These are phyloP conservation scores for Copsychus sechellarum DNA, from an alignment of 2,113 vertebrate genomes.

Conservation along the genomic window DNA sequence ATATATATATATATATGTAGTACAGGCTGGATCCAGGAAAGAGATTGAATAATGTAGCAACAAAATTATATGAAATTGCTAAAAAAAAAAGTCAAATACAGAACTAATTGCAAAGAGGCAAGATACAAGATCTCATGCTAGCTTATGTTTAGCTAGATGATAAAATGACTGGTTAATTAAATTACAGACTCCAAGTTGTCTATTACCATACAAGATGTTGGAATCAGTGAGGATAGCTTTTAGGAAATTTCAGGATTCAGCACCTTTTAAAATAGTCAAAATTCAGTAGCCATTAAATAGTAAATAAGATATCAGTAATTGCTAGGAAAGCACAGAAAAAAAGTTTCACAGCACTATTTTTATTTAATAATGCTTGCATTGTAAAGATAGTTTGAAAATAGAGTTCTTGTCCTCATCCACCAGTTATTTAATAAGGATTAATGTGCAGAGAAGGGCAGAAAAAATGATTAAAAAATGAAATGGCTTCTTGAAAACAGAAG, in stretches of 20 bases:
- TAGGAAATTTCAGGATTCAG: not conserved
- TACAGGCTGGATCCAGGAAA: not conserved
- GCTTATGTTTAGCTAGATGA: not conserved
- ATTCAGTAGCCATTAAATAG: not conserved
- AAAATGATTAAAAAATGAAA: not conserved
- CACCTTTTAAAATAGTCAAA: not conserved
- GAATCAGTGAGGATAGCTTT: not conserved
- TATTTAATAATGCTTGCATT: not conserved
- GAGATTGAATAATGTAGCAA: not conserved
- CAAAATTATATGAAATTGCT: not conserved
- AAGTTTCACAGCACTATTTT: not conserved
- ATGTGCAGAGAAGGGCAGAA: not conserved
- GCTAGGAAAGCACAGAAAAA: not conserved
- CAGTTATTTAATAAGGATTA: not conserved
- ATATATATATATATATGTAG: not conserved
- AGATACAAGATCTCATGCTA: not conserved
- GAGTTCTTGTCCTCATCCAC: not conserved
- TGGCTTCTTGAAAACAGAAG: not conserved
- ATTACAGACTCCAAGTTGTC: not conserved
- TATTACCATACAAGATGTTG: not conserved
- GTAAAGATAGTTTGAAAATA: not conserved
- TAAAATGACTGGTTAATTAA: not conserved
- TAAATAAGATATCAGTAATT: not conserved
- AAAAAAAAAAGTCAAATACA: not conserved
- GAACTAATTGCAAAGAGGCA: not conserved